Evolutionary conservation across 2,888 invertebrate species (phyloP).

Genomic region (Fragum sueziense): DNA sequence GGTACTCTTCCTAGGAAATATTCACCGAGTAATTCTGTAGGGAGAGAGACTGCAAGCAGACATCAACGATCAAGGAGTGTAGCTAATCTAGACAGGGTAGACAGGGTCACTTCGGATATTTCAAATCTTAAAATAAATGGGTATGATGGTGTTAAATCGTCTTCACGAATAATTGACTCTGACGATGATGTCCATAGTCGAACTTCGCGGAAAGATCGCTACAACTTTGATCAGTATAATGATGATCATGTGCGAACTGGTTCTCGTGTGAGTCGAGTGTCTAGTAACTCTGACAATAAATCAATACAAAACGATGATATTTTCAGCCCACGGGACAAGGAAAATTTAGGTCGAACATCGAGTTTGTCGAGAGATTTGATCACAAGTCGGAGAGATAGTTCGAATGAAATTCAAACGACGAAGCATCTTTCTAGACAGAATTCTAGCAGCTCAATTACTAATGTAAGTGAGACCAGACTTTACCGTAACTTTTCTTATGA

Average conservation of each 20-base stretch:
- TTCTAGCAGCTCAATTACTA: slow-evolving; percentile 67
- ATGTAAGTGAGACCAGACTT: slow-evolving; percentile 61
- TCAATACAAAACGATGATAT: slow-evolving; percentile 37
- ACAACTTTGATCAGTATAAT: slow-evolving; percentile 45
- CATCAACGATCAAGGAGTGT: slow-evolving; percentile 63
- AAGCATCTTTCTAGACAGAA: slow-evolving; percentile 66
- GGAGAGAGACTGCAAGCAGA: slow-evolving; percentile 37
- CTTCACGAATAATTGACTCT: slow-evolving; percentile 48
- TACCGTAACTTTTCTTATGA: no score
- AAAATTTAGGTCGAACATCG: slow-evolving; percentile 32
- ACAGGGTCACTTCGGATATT: slow-evolving; percentile 39
- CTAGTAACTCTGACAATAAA: slow-evolving; percentile 36
- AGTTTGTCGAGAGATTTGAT: slow-evolving; percentile 50
- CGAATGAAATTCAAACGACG: slow-evolving; percentile 35
- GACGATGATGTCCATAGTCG: slow-evolving; percentile 46
- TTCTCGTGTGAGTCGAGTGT: slow-evolving; percentile 54
- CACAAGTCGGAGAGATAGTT: slow-evolving; percentile 38
- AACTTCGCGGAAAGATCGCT: slow-evolving; percentile 56
- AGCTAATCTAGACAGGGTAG: slow-evolving; percentile 51
- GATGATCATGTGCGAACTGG: slow-evolving; percentile 47
- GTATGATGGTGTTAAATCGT: slow-evolving; percentile 52
- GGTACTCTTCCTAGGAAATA: slow-evolving; percentile 48
- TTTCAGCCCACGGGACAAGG: slow-evolving; percentile 43
- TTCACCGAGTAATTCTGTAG: slow-evolving; percentile 36
- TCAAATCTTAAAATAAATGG: slow-evolving; percentile 48